These are phyloP conservation scores for Leptobrachium ailaonicum DNA, from an alignment of 2,113 vertebrate genomes.

Conservation along the genomic window DNA sequence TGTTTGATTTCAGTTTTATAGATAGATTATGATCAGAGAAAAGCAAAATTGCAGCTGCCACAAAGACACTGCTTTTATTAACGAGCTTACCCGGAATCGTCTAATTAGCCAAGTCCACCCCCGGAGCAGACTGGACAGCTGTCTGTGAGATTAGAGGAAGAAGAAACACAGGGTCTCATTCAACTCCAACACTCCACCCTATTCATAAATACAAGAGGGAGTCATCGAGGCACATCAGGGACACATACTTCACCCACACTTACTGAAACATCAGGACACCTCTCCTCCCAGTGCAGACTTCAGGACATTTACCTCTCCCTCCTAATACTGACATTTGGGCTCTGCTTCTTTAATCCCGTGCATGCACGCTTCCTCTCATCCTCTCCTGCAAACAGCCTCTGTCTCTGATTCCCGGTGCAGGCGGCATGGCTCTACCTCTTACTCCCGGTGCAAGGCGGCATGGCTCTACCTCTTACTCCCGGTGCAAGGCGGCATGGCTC, in stretches of 20 bases:
- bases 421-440: too few species aligned
- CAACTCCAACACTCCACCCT: constrained; percentile 49
- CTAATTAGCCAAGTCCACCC: constrained; percentile 51
- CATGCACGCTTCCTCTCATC: not conserved
- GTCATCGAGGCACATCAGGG: constrained; percentile 32
- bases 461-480: too few species aligned
- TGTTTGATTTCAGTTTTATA: too few species aligned
- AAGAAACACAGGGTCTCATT: constrained; percentile 44
- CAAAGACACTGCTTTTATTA: constrained; percentile 46
- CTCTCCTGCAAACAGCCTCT: too few species aligned
- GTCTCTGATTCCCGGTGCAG: too few species aligned
- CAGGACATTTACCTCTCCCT: not conserved
- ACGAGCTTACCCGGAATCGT: constrained; percentile 40
- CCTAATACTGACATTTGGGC: too few species aligned
- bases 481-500: too few species aligned
- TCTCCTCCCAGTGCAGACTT: not conserved
- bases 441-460: too few species aligned
- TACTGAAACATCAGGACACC: constrained; percentile 9
- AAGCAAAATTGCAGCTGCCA: constrained; percentile 20
- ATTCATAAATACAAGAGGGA: constrained; percentile 44
- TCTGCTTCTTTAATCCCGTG: not conserved
- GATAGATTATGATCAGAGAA: constrained; percentile 9
- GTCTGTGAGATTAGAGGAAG: constrained; percentile 43
- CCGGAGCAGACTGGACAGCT: constrained; percentile 46
- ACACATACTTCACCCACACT: constrained; percentile 49